phyloP scores from a whole-genome alignment of 2,113 vertebrate species.

The Coptodon bakossiorum region DNA sequence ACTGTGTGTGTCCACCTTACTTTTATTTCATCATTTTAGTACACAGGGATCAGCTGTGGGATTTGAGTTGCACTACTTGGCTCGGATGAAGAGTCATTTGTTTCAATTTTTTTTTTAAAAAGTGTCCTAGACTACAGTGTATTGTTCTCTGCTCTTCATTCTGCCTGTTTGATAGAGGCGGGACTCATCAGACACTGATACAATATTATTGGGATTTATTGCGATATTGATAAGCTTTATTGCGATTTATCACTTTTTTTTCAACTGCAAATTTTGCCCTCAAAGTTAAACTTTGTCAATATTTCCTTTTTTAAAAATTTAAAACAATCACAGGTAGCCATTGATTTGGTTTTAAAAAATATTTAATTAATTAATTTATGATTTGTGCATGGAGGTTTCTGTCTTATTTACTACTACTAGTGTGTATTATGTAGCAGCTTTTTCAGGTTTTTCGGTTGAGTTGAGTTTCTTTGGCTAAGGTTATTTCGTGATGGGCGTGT shows the following conservation, averaged over 20 bases:
- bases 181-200: neutral
- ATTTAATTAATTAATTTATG: neutral
- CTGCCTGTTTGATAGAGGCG: neutral
- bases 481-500: accelerated
- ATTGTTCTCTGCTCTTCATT: neutral
- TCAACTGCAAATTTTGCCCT: neutral
- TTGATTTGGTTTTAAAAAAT: neutral
- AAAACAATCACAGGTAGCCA: neutral
- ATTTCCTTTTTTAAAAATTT: neutral
- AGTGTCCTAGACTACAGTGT: neutral
- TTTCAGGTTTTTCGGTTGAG: accelerated
- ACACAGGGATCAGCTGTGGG: neutral
- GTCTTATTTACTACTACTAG: neutral
- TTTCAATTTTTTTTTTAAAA: neutral
- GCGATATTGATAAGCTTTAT: neutral
- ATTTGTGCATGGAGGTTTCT: neutral
- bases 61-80: neutral
- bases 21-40: neutral
- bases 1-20: neutral
- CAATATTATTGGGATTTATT: neutral
- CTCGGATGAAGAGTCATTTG: neutral
- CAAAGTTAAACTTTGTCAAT: neutral
- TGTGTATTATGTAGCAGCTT: neutral
- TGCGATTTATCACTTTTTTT: neutral
- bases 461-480: neutral